Base-by-base conservation (phyloP, 2,888 invertebrate genomes). In the Apamea epomidion region DNA sequence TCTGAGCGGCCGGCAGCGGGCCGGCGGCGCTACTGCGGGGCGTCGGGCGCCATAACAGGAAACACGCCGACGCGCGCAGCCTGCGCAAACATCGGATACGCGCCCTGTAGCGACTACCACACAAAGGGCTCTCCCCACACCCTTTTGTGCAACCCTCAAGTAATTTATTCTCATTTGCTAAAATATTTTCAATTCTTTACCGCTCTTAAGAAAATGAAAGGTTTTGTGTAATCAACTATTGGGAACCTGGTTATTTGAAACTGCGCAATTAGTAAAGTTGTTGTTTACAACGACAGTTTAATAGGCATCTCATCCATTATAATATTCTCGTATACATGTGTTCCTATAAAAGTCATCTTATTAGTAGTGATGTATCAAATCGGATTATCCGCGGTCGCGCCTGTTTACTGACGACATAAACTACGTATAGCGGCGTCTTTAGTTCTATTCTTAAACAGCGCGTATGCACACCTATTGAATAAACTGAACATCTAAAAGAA, bases 61-160 rank as follows among this genome's bases (percentile, higher is more conserved):
- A 92, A 78, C 80, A 83, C 76, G 88, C 84, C 76, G 83, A 89
- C 87, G 83, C 88, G 87, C 87, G 90, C 95, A 95, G 95, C 89
- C 93, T 96, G 96, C 97, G 97, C 96, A 96, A 96, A 95, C 96
- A 94, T 91, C 94, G 93, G 94, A 95, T 91, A 94, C 83, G 83
- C 87, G 88, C 88, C 89, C 78, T 88, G 84, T 80, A 89, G 90
- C n/a, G 45, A 45, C 51, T 69, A 10, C 45, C 81, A 78, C 92
- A 91, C 93, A 93, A 93, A 94, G 93, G 91, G 92, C 87, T 83
- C 80, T 84, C 89, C 89, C 90, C 85, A 87, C 88, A 73, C 84
- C 85, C 87, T 89, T 90, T 87, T 91, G 88, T 89, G 88, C 72
- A 65, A 82, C 80, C 76, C 74, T 74, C 70, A 51, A 74, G 70